Evolutionary conservation across 1,140 invertebrate genomes (phyloP), one percentile per base, ranked within the genome.

Genomic region (Tetraneura akinire): DNA sequence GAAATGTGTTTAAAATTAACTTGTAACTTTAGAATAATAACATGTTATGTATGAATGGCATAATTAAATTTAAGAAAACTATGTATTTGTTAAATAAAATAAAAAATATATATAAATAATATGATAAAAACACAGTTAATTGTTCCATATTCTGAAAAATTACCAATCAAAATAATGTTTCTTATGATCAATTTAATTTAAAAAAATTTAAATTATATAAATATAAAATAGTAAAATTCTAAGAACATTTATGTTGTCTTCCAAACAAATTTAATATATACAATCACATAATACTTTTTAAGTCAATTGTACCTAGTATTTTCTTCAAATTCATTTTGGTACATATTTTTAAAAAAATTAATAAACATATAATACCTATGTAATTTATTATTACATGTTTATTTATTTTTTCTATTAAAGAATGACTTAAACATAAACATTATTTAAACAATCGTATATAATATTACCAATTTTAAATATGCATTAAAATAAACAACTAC

Each of bases 91-190:
- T n/a, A n/a, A n/a, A n/a, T n/a, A n/a, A n/a, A n/a, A n/a, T n/a
- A n/a, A n/a, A n/a, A n/a, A n/a, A n/a, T n/a, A n/a, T n/a, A n/a
- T n/a, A n/a, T n/a, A 8, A 37, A 37, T 4, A 53, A 53, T 4
- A 23, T 23, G 68, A 71, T 71, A 51, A 71, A 51, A 1, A 51
- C 18, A 51, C 18, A 51, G 51, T 66, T 66, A 3, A 49, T 47
- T 70, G 23, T 70, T 70, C 49, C n/a, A n/a, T 47, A 26, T 49
- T 49, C 13, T 26, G 16, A 11, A 47, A 51, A 71, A 51, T 32
- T 71, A 71, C 21, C 51, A 1, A 71, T 29, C 16, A 71, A 51
- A 37, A 49, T 51, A 71, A 37, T 10, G 16, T 51, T 71, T 71
- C 18, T 18, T 29, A 8, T 13, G 1, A 71, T n/a, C 26, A 71